Percentiles rank a stretch among this genome's conserved stretches.
Evolutionary conservation across 2,888 invertebrate species (phyloP).

Genomic region (Caenorhabditis doughertyi): DNA sequence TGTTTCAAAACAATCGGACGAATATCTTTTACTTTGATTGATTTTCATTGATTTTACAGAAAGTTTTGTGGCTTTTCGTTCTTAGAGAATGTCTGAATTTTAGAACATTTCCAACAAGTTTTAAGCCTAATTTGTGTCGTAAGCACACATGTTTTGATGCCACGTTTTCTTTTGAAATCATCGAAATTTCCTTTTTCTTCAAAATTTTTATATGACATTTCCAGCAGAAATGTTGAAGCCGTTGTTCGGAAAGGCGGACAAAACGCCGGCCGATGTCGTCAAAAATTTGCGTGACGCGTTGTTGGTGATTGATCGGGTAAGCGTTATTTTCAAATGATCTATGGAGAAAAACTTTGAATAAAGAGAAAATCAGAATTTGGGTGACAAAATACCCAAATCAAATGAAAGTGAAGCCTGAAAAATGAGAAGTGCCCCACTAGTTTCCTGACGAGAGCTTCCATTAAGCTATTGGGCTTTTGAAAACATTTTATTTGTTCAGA

Average conservation of each 20-base stretch:
- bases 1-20: constrained; percentile 23
- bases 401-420: too few species aligned
- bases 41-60: neutral
- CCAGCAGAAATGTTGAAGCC: constrained; percentile 62
- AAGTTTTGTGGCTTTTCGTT: neutral
- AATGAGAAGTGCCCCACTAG: too few species aligned
- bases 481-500: too few species aligned
- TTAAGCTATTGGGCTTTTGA: too few species aligned
- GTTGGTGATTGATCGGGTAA: constrained; percentile 89
- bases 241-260: constrained; percentile 65
- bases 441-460: too few species aligned
- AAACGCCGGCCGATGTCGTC: constrained; percentile 93
- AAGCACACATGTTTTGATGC: neutral
- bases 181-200: too few species aligned
- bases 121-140: too few species aligned
- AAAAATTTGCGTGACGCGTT: constrained; percentile 94
- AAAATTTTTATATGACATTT: neutral
- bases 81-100: too few species aligned
- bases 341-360: neutral
- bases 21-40: neutral
- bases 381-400: too few species aligned
- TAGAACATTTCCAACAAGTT: too few species aligned
- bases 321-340: neutral
- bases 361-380: too few species aligned
- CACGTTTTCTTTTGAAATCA: too few species aligned